These are phyloP conservation scores for Battus philenor DNA, from an alignment of 1,140 invertebrate genomes.

Conservation along the genomic window DNA sequence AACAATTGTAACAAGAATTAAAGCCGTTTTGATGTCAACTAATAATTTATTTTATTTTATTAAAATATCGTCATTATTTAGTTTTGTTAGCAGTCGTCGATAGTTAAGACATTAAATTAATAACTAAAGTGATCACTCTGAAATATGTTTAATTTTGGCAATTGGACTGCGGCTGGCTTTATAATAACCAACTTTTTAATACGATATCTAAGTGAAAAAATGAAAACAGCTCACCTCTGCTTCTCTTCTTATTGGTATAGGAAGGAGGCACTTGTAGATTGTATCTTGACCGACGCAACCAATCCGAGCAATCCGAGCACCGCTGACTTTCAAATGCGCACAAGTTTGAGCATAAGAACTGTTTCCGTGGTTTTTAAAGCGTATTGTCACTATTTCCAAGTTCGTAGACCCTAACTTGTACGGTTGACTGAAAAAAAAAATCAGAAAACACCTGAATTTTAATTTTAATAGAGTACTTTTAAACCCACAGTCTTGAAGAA, in stretches of 20 bases:
- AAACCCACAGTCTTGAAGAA: not conserved
- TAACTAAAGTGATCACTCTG: too few relatives aligned
- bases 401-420: conserved; percentile 26
- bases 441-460: not conserved
- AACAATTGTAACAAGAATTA: too few relatives aligned
- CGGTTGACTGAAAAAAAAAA: not conserved
- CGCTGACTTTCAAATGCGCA: conserved; percentile 21
- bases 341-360: conserved; percentile 23
- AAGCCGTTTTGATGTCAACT: too few relatives aligned
- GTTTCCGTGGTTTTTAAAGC: conserved; percentile 26
- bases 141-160: too few relatives aligned
- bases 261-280: conserved; percentile 16
- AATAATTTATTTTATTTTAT: too few relatives aligned
- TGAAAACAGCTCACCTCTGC: conserved; percentile 21
- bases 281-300: conserved; percentile 3
- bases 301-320: conserved; percentile 19
- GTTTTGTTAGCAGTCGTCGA: too few relatives aligned
- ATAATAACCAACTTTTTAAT: too few relatives aligned
- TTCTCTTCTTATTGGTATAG: conserved; percentile 19
- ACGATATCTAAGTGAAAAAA: too few relatives aligned
- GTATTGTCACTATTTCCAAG: conserved; percentile 21
- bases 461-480: not conserved
- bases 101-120: too few relatives aligned
- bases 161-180: too few relatives aligned
- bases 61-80: too few relatives aligned